phyloP scores from a whole-genome alignment of 2,888 invertebrate genomes.

The Eupithecia abbreviata region DNA sequence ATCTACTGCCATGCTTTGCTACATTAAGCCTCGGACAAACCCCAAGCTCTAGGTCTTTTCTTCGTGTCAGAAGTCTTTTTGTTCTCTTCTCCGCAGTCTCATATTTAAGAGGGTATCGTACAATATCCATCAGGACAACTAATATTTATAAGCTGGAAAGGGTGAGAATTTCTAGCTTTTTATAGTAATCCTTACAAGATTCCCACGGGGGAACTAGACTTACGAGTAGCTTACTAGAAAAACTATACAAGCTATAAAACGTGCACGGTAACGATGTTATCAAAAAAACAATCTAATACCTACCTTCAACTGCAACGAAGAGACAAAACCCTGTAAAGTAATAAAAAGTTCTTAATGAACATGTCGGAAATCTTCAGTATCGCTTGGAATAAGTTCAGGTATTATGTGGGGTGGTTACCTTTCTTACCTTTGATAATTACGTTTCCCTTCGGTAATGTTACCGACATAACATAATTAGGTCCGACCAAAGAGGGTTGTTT shows the following conservation, averaged over 20 bases:
- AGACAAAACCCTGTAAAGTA: background rate
- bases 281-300: background rate
- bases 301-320: background rate
- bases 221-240: background rate
- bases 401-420: background rate
- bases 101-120: too few species aligned
- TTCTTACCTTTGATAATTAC: conserved; percentile 1
- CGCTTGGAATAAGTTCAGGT: background rate
- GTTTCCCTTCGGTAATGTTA: conserved; percentile 1
- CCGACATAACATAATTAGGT: background rate
- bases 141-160: too few species aligned
- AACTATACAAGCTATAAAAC: background rate
- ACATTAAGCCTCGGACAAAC: too few species aligned
- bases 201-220: too few species aligned
- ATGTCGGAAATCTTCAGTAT: conserved; percentile 1
- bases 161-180: too few species aligned
- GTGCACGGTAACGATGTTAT: too few species aligned
- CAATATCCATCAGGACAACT: too few species aligned
- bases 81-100: too few species aligned
- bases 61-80: too few species aligned
- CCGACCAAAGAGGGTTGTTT: background rate
- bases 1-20: too few species aligned
- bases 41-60: too few species aligned
- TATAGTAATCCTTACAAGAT: too few species aligned
- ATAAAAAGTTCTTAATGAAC: background rate